A percentile compares a stretch with the other conserved stretches of the same genome.
Conservation (phyloP, 2,797 vertebrate genomes). For the Furcifer pardalis region DNA sequence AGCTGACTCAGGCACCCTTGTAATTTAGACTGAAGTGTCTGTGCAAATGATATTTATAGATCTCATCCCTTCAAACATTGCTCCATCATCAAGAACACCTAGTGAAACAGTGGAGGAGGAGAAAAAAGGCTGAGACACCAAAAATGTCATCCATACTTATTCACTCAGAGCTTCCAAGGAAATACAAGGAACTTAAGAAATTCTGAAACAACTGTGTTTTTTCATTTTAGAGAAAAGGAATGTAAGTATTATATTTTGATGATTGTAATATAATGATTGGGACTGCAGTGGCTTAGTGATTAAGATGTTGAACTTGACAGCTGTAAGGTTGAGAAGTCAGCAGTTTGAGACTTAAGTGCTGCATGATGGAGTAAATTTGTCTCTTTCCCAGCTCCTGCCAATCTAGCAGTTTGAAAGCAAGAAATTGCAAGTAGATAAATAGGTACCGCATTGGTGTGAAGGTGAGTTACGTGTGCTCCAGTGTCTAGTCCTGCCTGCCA, state of each 20-base stretch:
- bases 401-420: no score
- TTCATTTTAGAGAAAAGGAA: not conserved
- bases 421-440: no score
- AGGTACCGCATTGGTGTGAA: no score
- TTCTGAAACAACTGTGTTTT: not conserved
- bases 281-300: no score
- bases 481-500: no score
- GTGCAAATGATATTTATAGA: conserved; percentile 3
- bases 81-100: conserved; percentile 17
- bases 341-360: no score
- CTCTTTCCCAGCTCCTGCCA: no score
- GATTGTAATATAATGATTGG: no score
- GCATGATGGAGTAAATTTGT: no score
- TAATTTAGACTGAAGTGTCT: conserved; percentile 19
- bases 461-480: no score
- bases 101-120: conserved; percentile 7
- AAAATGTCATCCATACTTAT: conserved; percentile 10
- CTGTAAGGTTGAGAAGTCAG: no score
- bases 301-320: no score
- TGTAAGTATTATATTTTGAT: not conserved
- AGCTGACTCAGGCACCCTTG: conserved; percentile 31
- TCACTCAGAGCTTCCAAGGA: not conserved
- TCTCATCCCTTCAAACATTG: conserved; percentile 1
- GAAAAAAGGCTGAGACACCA: not conserved
- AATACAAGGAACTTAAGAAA: not conserved